Conservation (phyloP, 2,797 vertebrate genomes). For the Clarias platycephalus region DNA sequence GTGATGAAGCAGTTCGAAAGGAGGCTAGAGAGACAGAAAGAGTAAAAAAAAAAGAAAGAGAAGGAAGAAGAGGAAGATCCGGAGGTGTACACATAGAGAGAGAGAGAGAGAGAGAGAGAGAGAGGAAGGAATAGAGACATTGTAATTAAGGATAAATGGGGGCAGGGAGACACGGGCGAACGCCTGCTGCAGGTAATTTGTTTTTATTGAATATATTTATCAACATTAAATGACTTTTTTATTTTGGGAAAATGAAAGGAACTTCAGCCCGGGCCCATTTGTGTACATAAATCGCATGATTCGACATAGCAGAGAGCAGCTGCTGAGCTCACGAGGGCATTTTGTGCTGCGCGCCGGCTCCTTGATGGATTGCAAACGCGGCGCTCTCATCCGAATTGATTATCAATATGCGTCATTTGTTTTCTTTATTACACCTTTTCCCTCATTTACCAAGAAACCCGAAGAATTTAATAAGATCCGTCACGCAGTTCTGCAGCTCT, state of each 20-base stretch:
- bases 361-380: slow-evolving; percentile 50
- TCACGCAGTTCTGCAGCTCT: slow-evolving; percentile 43
- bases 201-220: slow-evolving; percentile 69
- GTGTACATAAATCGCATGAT: slow-evolving; percentile 52
- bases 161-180: slow-evolving; percentile 54
- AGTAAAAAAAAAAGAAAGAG: slow-evolving; percentile 19
- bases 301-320: slow-evolving; percentile 54
- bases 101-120: slow-evolving; percentile 32
- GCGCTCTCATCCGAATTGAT: slow-evolving; percentile 59
- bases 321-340: slow-evolving; percentile 53
- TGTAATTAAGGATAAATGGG: slow-evolving; percentile 63
- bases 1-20: slow-evolving; percentile 49
- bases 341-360: slow-evolving; percentile 30
- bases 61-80: slow-evolving; percentile 12
- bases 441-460: slow-evolving; percentile 50
- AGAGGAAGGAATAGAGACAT: slow-evolving; percentile 43
- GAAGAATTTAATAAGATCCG: slow-evolving; percentile 52
- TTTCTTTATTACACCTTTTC: slow-evolving; percentile 59
- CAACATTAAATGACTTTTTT: slow-evolving; percentile 65
- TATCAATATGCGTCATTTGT: slow-evolving; percentile 59
- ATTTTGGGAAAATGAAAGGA: slow-evolving; percentile 59
- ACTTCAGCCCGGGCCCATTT: slow-evolving; percentile 45
- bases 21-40: slow-evolving; percentile 12
- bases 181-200: slow-evolving; percentile 59
- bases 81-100: slow-evolving; percentile 27